phyloP scores from a whole-genome alignment of 1,140 invertebrate genomes.

The Linepithema humile region DNA sequence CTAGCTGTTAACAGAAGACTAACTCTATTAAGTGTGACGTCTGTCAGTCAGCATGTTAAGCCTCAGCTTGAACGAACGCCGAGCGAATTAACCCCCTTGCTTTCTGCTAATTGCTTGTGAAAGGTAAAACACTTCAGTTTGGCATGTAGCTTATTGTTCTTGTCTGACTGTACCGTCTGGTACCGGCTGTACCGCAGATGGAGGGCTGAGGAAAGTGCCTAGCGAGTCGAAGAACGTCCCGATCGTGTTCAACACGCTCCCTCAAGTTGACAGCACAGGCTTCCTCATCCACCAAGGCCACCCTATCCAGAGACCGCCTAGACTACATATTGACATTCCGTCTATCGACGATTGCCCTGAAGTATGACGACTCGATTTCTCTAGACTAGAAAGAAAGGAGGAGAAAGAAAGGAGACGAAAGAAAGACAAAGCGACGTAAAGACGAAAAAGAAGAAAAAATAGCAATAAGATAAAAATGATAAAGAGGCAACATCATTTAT shows the following conservation, averaged over 20 bases:
- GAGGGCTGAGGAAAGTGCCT: conserved; percentile 76
- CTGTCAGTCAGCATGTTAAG: neutral
- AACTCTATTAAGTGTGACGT: neutral
- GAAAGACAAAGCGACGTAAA: neutral
- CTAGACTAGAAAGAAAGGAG: neutral
- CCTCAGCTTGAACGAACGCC: neutral
- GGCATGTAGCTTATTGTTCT: conserved; percentile 11
- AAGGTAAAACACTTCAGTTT: neutral
- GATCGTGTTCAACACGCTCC: conserved; percentile 67
- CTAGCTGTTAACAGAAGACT: neutral
- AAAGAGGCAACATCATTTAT: neutral
- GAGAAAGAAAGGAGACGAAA: neutral
- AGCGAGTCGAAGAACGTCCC: conserved; percentile 75
- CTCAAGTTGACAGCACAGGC: conserved; percentile 67
- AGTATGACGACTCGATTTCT: conserved; percentile 39
- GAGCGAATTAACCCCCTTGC: neutral
- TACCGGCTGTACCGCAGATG: conserved; percentile 78
- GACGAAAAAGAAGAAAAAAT: neutral
- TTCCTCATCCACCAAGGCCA: conserved; percentile 69
- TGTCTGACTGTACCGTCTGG: conserved; percentile 72
- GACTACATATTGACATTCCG: conserved; percentile 79
- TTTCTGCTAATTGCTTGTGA: neutral
- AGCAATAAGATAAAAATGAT: neutral
- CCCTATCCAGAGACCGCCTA: conserved; percentile 68
- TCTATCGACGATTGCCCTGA: conserved; percentile 77